Evolutionary conservation across 2,113 vertebrate genomes (phyloP).

Genomic region (Chaenocephalus aceratus): DNA sequence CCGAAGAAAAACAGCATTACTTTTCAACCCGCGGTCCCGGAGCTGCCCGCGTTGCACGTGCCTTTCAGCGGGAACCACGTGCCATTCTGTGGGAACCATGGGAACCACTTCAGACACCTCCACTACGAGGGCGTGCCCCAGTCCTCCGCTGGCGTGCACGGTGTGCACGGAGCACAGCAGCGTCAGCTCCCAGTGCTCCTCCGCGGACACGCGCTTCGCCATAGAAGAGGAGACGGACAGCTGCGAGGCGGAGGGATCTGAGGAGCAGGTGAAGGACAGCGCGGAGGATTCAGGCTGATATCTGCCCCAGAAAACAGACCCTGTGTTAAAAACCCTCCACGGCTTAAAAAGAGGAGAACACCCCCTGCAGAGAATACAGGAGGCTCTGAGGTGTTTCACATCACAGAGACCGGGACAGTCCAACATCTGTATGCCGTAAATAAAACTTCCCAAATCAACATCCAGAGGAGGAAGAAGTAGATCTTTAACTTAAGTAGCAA

Average conservation of each 20-base stretch:
- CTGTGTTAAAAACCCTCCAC: not conserved
- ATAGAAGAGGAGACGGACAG: slow-evolving; percentile 92
- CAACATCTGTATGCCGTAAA: not conserved
- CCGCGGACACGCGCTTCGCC: slow-evolving; percentile 89
- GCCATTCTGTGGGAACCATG: slow-evolving; percentile 72
- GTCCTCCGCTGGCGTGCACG: slow-evolving; percentile 88
- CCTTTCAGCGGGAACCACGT: slow-evolving; percentile 72
- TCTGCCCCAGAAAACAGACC: slow-evolving; percentile 53
- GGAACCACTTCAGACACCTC: slow-evolving; percentile 40
- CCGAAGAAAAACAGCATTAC: slow-evolving; percentile 84
- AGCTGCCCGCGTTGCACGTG: slow-evolving; percentile 81
- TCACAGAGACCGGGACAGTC: slow-evolving; percentile 8
- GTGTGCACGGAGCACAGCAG: slow-evolving; percentile 94
- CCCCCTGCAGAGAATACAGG: not conserved
- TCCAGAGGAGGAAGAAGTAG: no score
- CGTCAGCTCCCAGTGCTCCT: slow-evolving; percentile 92
- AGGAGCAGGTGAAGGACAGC: slow-evolving; percentile 78
- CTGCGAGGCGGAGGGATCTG: slow-evolving; percentile 82
- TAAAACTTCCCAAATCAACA: not conserved
- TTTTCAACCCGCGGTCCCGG: slow-evolving; percentile 63
- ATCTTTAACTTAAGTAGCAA: no score
- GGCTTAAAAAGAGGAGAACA: not conserved
- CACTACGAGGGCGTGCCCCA: slow-evolving; percentile 74
- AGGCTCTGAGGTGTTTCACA: not conserved
- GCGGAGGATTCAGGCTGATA: slow-evolving; percentile 85